These are phyloP conservation scores for Patella depressa DNA, from an alignment of 2,888 invertebrate genomes.

Conservation along the genomic window DNA sequence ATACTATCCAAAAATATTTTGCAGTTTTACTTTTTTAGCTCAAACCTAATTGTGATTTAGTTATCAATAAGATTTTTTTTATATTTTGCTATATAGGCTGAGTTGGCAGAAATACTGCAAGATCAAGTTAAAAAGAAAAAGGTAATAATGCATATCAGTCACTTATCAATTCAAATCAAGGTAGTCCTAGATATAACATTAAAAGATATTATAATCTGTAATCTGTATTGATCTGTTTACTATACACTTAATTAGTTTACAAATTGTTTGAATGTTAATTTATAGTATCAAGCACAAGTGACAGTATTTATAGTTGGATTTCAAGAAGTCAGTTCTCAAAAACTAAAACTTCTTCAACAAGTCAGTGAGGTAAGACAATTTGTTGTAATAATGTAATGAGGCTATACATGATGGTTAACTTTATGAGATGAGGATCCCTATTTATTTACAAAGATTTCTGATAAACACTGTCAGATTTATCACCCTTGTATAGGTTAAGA, in stretches of 20 bases:
- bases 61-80: conserved; percentile 1
- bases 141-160: conserved; percentile 36
- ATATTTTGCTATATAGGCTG: conserved; percentile 50
- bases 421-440: too few species aligned
- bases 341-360: conserved; percentile 65
- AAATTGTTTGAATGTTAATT: neutral
- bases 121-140: conserved; percentile 68
- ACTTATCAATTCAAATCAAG: neutral
- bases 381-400: neutral
- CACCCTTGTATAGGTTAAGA: too few species aligned
- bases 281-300: conserved; percentile 68
- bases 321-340: conserved; percentile 63
- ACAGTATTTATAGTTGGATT: conserved; percentile 69
- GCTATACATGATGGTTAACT: too few species aligned
- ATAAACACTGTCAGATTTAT: too few species aligned
- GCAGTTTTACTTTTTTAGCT: neutral
- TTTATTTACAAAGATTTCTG: too few species aligned
- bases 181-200: too few species aligned
- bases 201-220: too few species aligned
- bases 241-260: too few species aligned
- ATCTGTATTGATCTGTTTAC: too few species aligned
- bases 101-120: conserved; percentile 61
- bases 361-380: conserved; percentile 64
- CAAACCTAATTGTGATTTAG: neutral
- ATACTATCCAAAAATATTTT: conserved; percentile 3